phyloP scores from a whole-genome alignment of 1,140 invertebrate species.

The Colletes gigas region DNA sequence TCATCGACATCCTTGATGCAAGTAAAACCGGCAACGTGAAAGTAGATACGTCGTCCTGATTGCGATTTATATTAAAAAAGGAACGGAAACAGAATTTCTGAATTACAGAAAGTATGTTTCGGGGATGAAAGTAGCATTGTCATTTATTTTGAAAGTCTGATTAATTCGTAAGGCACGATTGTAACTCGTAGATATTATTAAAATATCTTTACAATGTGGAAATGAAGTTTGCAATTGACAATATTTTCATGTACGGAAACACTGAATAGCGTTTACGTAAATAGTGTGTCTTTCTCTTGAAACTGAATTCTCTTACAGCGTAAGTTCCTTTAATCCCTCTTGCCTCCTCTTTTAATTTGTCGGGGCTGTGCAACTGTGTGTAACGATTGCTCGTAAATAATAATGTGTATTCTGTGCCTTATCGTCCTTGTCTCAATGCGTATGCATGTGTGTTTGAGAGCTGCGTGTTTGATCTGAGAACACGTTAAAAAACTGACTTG shows the following conservation, averaged over 20 bases:
- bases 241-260: not conserved
- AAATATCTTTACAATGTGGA: not conserved
- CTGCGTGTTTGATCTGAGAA: constrained; percentile 2
- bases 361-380: constrained; percentile 55
- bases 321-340: constrained; percentile 57
- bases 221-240: not conserved
- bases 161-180: not conserved
- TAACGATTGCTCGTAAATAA: constrained; percentile 40
- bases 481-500: constrained; percentile 32
- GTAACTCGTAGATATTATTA: not conserved
- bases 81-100: too few species aligned
- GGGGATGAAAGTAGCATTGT: too few species aligned
- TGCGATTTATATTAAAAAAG: not conserved
- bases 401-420: constrained; percentile 69
- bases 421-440: constrained; percentile 49
- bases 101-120: too few species aligned
- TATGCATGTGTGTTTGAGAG: constrained; percentile 32
- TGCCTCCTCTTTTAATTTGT: constrained; percentile 51
- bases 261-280: not conserved
- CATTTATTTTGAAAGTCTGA: not conserved
- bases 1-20: too few species aligned
- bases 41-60: constrained; percentile 4
- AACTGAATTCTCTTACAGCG: constrained; percentile 7
- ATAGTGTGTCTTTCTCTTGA: constrained; percentile 9
- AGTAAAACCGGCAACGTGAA: not conserved